Conservation (phyloP, 2,797 vertebrate genomes). For the Poecilia gillii region DNA sequence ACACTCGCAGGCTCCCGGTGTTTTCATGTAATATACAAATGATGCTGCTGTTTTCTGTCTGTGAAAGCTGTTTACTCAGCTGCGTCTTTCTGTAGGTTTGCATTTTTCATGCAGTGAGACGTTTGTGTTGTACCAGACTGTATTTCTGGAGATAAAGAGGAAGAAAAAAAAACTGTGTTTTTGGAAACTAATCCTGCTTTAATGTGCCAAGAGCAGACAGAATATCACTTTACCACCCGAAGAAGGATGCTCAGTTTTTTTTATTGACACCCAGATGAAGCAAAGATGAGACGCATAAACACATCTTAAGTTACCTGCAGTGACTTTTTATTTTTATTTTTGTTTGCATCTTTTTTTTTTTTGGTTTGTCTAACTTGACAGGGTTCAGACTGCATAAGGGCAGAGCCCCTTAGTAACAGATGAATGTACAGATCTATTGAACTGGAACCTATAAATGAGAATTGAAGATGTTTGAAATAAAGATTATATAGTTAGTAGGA, state of each 20-base stretch:
- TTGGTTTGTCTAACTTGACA: not conserved
- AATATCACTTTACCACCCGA: not conserved
- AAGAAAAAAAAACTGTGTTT: not conserved
- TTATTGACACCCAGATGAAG: not conserved
- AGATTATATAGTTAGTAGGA: not conserved
- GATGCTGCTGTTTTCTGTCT: not conserved
- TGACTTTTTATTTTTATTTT: not conserved
- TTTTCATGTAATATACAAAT: constrained; percentile 4
- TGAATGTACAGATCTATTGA: not conserved
- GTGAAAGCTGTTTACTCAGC: not conserved
- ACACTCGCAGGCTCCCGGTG: not conserved
- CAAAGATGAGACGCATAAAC: not conserved
- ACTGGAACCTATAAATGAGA: not conserved
- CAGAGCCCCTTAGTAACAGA: not conserved
- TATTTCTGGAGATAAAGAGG: constrained; percentile 2
- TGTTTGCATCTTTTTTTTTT: not conserved
- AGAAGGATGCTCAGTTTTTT: not conserved
- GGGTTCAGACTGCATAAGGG: not conserved
- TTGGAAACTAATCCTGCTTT: constrained; percentile 1
- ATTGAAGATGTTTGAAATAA: not conserved
- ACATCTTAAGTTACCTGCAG: not conserved
- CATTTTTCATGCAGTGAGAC: not conserved
- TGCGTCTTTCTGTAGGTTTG: not conserved
- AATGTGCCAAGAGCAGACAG: not conserved
- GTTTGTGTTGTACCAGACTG: not conserved